Percentiles rank a stretch among this genome's conserved stretches.
Conservation (phyloP, 2,888 invertebrate species). For the Drosophila leonis region DNA sequence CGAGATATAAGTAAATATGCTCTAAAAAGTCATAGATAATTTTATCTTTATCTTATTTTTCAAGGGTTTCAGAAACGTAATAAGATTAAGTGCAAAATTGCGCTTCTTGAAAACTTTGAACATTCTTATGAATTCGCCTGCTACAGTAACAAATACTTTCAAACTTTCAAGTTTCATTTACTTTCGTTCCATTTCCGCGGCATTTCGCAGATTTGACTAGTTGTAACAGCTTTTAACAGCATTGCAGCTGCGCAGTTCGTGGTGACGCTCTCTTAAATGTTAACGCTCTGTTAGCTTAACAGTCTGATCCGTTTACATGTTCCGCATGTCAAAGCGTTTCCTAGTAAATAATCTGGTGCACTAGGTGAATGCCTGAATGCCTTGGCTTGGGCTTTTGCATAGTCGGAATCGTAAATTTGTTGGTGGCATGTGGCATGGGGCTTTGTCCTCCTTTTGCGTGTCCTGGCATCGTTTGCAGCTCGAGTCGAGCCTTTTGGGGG, state of each 20-base stretch:
- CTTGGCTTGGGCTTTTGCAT: conserved; percentile 52
- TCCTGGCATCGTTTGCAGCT: conserved; percentile 24
- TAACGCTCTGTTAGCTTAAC: conserved; percentile 43
- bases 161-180: conserved; percentile 4
- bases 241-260: conserved; percentile 56
- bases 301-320: conserved; percentile 25
- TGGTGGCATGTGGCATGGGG: conserved; percentile 43
- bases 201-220: background rate
- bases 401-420: conserved; percentile 47
- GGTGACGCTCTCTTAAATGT: conserved; percentile 66
- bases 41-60: too few species aligned
- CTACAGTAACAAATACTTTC: background rate
- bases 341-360: conserved; percentile 42
- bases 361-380: conserved; percentile 53
- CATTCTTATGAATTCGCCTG: background rate
- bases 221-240: conserved; percentile 23
- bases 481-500: conserved; percentile 5
- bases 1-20: background rate
- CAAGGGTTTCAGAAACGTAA: background rate
- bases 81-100: background rate
- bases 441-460: conserved; percentile 25
- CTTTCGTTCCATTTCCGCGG: conserved; percentile 31
- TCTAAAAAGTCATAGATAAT: background rate
- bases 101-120: background rate
- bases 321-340: conserved; percentile 44